Conservation (phyloP, 2,113 vertebrate genomes). For the Lichenostomus cassidix region DNA sequence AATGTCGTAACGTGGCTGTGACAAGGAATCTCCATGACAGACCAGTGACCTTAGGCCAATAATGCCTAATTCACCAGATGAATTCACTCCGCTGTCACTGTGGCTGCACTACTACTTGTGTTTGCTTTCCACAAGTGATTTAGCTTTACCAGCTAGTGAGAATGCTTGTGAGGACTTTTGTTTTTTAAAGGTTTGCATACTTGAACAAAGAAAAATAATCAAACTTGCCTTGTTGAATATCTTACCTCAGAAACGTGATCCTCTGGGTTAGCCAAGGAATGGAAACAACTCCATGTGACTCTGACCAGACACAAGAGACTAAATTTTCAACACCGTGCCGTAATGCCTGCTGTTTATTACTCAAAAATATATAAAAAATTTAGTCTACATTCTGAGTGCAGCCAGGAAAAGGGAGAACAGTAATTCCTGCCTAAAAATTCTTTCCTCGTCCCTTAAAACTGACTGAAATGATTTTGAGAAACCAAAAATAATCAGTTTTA, state of each 20-base stretch:
- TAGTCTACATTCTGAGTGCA: not conserved
- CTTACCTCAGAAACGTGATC: constrained; percentile 6
- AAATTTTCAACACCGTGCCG: not conserved
- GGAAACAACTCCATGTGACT: not conserved
- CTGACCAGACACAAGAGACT: fast-evolving
- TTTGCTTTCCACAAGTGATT: not conserved
- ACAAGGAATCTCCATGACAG: not conserved
- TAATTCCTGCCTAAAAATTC: not conserved
- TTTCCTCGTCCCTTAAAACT: not conserved
- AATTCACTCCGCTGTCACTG: not conserved
- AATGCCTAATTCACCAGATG: not conserved
- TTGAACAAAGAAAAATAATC: constrained; percentile 8
- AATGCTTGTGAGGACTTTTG: not conserved
- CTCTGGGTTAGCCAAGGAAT: not conserved
- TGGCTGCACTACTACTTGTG: not conserved
- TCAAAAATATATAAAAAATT: not conserved
- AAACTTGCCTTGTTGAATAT: constrained; percentile 3
- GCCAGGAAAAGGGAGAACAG: not conserved
- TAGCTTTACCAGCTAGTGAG: not conserved
- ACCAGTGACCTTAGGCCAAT: not conserved
- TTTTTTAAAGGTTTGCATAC: not conserved
- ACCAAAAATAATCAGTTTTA: not conserved
- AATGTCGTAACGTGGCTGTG: not conserved
- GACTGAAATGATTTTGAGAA: not conserved
- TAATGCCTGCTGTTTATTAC: not conserved